A percentile compares a stretch with the other conserved stretches of the same genome.
phyloP scores from a whole-genome alignment of 2,797 vertebrate species.

The Menidia menidia region DNA sequence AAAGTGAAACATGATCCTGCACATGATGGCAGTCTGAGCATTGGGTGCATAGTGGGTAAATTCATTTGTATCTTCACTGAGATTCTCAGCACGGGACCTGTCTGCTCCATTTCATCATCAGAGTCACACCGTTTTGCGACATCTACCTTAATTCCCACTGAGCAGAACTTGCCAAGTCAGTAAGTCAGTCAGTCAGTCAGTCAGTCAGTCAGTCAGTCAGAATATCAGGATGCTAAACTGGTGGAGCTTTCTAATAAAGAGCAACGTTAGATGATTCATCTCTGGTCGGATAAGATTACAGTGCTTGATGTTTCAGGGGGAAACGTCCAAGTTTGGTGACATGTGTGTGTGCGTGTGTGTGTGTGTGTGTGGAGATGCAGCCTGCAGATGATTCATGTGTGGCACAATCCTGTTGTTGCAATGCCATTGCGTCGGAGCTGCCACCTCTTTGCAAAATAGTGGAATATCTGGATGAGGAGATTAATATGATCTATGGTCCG shows the following conservation, averaged over 20 bases:
- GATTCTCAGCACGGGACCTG: too few species aligned
- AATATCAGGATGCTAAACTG: background rate
- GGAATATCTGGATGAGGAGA: background rate
- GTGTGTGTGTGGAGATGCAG: background rate
- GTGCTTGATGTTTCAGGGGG: background rate
- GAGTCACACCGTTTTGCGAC: too few species aligned
- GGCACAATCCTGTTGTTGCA: background rate
- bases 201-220: too few species aligned
- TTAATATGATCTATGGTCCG: conserved; percentile 1
- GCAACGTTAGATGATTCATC: background rate
- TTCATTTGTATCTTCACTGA: too few species aligned
- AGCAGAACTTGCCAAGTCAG: too few species aligned
- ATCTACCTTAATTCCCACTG: too few species aligned
- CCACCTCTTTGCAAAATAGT: background rate
- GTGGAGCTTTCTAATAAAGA: background rate
- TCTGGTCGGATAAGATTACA: background rate
- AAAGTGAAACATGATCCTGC: too few species aligned
- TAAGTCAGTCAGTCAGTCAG: too few species aligned
- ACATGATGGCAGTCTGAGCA: too few species aligned
- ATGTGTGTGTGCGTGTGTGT: background rate
- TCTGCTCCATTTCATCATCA: too few species aligned
- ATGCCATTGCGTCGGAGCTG: background rate
- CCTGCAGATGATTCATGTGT: background rate
- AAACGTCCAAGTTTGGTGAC: background rate
- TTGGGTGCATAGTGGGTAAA: too few species aligned